Evolutionary conservation across 2,888 invertebrate species (phyloP).

Genomic region (Synanthedon tipuliformis): DNA sequence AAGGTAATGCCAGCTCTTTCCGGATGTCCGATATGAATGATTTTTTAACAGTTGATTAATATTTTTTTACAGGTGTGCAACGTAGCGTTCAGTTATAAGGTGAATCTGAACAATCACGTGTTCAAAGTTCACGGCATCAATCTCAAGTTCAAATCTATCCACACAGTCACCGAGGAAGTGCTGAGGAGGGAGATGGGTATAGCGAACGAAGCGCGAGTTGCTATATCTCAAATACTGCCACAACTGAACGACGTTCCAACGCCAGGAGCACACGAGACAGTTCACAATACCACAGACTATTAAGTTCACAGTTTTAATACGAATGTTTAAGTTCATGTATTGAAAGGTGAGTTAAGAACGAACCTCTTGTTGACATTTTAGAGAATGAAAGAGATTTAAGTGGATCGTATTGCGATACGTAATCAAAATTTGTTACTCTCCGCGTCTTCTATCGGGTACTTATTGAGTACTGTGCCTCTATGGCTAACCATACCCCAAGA

Average conservation of each 20-base stretch:
- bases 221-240: constrained; percentile 51
- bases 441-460: too few species aligned
- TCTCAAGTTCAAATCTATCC: constrained; percentile 63
- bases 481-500: too few species aligned
- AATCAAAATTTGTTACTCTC: too few species aligned
- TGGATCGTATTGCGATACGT: too few species aligned
- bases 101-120: constrained; percentile 64
- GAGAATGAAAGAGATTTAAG: too few species aligned
- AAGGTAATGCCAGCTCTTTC: too few species aligned
- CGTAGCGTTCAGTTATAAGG: constrained; percentile 64
- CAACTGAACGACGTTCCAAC: constrained; percentile 39
- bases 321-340: too few species aligned
- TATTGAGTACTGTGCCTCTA: too few species aligned
- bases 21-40: not conserved
- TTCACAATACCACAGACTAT: constrained; percentile 20
- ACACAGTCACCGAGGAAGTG: constrained; percentile 57
- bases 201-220: constrained; percentile 36
- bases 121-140: constrained; percentile 60
- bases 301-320: not conserved
- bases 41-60: not conserved
- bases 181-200: constrained; percentile 48
- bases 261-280: constrained; percentile 48
- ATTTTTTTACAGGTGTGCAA: constrained; percentile 55
- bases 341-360: too few species aligned
- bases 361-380: too few species aligned